These are phyloP conservation scores for Heliconius erato DNA, from an alignment of 2,888 invertebrate species.

Conservation along the genomic window DNA sequence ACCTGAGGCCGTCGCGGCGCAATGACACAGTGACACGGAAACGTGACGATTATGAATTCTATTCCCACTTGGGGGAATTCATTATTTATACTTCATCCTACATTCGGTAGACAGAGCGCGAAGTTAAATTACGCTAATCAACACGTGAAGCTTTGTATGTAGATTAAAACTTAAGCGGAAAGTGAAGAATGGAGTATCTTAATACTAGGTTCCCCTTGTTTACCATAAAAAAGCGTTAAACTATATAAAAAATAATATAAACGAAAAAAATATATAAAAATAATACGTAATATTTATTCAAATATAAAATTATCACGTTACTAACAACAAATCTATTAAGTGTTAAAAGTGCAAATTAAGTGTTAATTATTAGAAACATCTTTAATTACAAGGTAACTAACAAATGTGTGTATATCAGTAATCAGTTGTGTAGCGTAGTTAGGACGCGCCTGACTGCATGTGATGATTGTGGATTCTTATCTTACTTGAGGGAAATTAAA, in stretches of 20 bases:
- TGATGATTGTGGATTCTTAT: background rate
- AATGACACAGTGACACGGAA: too few species aligned
- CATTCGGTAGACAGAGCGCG: background rate
- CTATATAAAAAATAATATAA: too few species aligned
- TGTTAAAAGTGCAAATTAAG: background rate
- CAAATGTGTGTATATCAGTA: background rate
- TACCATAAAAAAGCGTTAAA: too few species aligned
- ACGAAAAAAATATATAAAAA: too few species aligned
- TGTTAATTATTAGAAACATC: conserved; percentile 8
- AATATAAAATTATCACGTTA: background rate
- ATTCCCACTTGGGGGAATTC: too few species aligned
- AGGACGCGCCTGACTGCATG: background rate
- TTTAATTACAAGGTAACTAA: conserved; percentile 8
- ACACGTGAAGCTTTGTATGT: too few species aligned
- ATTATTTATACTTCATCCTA: too few species aligned
- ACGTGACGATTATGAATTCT: too few species aligned
- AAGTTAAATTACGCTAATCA: background rate
- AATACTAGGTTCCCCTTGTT: background rate
- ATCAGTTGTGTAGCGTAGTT: background rate
- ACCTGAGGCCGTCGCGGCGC: background rate
- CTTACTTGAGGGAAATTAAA: background rate
- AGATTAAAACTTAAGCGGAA: background rate
- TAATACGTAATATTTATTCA: too few species aligned
- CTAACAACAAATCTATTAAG: background rate
- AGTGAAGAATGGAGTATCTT: background rate